These are phyloP conservation scores for Nothobranchius kuhntae DNA, from an alignment of 2,113 vertebrate species.

Conservation along the genomic window DNA sequence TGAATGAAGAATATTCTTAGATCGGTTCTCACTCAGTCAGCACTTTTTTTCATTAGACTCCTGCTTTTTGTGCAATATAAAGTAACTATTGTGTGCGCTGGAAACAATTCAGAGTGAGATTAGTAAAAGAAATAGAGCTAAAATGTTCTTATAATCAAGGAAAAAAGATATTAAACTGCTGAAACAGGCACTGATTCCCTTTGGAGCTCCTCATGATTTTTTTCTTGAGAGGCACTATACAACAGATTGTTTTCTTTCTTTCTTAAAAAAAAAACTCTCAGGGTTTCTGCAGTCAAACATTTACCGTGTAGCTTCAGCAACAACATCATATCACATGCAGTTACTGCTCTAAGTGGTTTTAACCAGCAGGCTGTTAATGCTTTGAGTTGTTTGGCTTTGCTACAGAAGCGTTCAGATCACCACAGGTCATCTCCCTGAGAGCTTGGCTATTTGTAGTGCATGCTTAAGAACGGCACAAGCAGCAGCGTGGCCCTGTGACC, in stretches of 20 bases:
- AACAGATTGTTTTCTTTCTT: too few species aligned
- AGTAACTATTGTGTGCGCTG: background rate
- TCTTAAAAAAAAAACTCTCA: background rate
- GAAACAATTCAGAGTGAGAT: background rate
- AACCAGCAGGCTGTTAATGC: background rate
- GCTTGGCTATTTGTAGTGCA: slow-evolving; percentile 37
- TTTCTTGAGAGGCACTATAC: too few species aligned
- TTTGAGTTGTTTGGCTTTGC: background rate
- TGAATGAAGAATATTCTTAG: slow-evolving; percentile 37
- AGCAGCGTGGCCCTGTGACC: background rate
- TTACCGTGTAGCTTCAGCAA: background rate
- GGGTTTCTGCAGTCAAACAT: background rate
- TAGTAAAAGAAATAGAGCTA: background rate
- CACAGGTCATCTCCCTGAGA: background rate
- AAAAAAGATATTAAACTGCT: background rate
- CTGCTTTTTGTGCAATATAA: background rate
- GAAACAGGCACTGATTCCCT: background rate
- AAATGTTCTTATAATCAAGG: background rate
- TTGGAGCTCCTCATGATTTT: background rate
- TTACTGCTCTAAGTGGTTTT: background rate
- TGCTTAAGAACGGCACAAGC: slow-evolving; percentile 19
- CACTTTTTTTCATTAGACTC: slow-evolving; percentile 1
- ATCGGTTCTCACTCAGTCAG: slow-evolving; percentile 37
- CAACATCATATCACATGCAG: background rate
- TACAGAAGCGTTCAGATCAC: slow-evolving; percentile 10